Evolutionary conservation across 2,113 vertebrate species (phyloP).

Genomic region (Rynchops niger): DNA sequence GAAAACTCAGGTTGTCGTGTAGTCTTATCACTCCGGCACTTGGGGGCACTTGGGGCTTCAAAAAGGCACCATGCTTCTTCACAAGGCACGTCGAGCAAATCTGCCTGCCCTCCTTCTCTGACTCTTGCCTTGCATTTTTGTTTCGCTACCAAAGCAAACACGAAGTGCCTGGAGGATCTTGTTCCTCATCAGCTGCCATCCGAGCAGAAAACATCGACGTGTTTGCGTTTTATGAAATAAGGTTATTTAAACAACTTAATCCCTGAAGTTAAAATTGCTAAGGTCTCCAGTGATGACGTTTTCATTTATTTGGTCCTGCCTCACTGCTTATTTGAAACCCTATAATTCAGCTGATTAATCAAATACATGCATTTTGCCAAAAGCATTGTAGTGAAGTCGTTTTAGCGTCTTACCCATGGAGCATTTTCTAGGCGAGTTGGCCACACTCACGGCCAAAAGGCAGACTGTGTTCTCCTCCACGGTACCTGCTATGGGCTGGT

Average conservation of each 20-base stretch:
- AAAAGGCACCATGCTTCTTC: background rate
- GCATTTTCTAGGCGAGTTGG: background rate
- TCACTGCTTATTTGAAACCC: background rate
- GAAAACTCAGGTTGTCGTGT: background rate
- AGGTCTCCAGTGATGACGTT: background rate
- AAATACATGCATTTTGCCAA: background rate
- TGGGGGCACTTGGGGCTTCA: background rate
- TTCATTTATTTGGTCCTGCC: background rate
- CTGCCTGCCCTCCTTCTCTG: background rate
- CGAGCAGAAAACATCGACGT: background rate
- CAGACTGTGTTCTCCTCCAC: background rate
- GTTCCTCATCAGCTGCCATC: background rate
- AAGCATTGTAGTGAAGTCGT: background rate
- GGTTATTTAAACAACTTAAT: background rate
- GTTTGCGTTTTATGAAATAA: background rate
- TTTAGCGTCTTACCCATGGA: background rate
- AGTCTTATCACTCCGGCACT: background rate
- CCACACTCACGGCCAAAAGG: background rate
- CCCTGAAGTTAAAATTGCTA: background rate
- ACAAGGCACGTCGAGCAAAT: background rate
- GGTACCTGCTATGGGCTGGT: accelerated
- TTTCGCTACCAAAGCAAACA: background rate
- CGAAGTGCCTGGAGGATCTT: background rate
- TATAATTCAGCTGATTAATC: background rate
- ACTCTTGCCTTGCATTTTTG: background rate